These are phyloP conservation scores for Dicaeum eximium DNA, from an alignment of 2,113 vertebrate genomes.

Conservation along the genomic window DNA sequence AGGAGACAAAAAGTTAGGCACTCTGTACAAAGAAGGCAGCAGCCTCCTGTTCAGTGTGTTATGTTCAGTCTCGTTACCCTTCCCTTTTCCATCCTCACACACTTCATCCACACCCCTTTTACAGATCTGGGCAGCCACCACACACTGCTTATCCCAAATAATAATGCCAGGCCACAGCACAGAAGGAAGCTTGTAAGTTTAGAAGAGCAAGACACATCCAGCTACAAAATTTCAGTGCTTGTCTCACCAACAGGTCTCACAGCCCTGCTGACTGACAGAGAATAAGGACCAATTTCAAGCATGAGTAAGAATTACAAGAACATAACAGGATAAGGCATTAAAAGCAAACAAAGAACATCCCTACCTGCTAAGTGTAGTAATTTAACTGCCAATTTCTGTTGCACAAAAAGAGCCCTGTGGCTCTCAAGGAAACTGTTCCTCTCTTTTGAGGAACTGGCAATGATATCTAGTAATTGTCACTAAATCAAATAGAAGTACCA, in stretches of 20 bases:
- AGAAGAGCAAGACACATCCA: not conserved
- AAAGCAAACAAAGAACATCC: not conserved
- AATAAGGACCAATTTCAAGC: not conserved
- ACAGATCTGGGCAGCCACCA: not conserved
- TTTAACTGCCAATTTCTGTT: not conserved
- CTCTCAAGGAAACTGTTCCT: not conserved
- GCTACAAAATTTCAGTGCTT: not conserved
- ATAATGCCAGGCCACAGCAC: not conserved
- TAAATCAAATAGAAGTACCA: not conserved
- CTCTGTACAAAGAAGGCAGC: not conserved
- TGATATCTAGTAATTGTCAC: not conserved
- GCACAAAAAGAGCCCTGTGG: not conserved
- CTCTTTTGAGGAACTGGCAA: not conserved
- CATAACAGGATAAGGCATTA: not conserved
- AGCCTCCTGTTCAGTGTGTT: not conserved
- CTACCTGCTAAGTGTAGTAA: not conserved
- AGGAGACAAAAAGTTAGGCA: not conserved
- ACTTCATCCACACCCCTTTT: not conserved
- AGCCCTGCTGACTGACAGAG: not conserved
- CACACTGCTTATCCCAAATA: not conserved
- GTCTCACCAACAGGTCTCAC: not conserved
- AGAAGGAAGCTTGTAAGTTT: not conserved
- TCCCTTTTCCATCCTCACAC: not conserved
- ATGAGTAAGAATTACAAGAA: not conserved
- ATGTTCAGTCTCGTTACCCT: not conserved